Base-by-base conservation (phyloP, 2,113 vertebrate species). In the Zapornia atra region DNA sequence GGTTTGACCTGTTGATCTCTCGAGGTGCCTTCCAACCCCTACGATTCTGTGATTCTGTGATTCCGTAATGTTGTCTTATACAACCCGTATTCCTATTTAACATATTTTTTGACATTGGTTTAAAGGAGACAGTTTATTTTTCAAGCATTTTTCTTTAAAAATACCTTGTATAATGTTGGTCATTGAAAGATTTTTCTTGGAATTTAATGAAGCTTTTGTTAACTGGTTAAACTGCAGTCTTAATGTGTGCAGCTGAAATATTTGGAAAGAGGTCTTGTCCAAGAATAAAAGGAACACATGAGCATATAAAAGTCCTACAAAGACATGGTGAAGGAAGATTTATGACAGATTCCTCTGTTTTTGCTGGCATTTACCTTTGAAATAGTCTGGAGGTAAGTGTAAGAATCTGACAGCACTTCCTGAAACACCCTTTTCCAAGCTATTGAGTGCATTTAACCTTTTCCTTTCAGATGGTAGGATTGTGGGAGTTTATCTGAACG, bases 341-440 rank as follows among this genome's bases (percentile, higher is more conserved):
- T 94, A 94, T 89, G 57, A 42, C 44, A 6, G 5, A 85, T 50
- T 85, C 19, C 33, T 82, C 40, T 90, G 57, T 65, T 94, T 91
- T 89, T 79, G n/a, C 53, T 93, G 84, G 50, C 54, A 65, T 85
- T 91, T 92, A 79, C 48, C 77, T 91, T 93, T 95, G 86, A 96
- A 96, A 88, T 60, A 76, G 44, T 82, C 61, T 79, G 44, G 46
- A 96, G n/a, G 68, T 87, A 76, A 86, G 57, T 61, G 31, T 77
- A 92, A 65, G 48, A 84, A 57, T 71, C 16, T 82, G 82, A 86
- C 44, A 89, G 57, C 40, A 57, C 89, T 95, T 93, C 90, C 82
- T 91, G 69, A 86, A 96, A 72, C 61, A 57, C 15, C 21, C 26
- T 84, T 84, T 90, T 68, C 56, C 29, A 76, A 33, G 56, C 28